Percentiles rank a stretch among this genome's conserved stretches.
Conservation (phyloP, 2,797 vertebrate genomes). For the Muraenolepis orangiensis region DNA sequence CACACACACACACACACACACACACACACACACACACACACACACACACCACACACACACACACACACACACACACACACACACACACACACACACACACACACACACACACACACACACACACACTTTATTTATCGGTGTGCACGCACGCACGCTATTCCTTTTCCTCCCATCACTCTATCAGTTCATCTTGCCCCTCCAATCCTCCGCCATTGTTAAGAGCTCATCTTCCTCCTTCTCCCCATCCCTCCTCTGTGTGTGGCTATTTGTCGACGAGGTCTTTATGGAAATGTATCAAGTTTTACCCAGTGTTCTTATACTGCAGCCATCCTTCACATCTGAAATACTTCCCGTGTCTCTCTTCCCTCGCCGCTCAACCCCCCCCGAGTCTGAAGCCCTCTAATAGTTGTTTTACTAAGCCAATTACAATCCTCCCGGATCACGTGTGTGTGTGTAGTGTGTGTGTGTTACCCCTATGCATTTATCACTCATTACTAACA, state of each 20-base stretch:
- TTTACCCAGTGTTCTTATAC: neutral
- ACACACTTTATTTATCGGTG: slow-evolving; percentile 26
- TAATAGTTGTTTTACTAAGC: slow-evolving; percentile 46
- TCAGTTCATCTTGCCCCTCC: neutral
- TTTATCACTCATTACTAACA: slow-evolving; percentile 59
- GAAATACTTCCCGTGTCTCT: neutral
- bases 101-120: slow-evolving; percentile 25
- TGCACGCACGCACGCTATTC: slow-evolving; percentile 20
- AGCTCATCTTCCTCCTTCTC: neutral
- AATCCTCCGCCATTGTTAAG: neutral
- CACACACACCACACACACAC: slow-evolving; percentile 7
- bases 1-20: slow-evolving; percentile 11
- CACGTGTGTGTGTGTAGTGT: neutral
- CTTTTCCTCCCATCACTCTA: slow-evolving; percentile 11
- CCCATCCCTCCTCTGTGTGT: neutral
- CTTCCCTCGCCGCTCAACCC: neutral
- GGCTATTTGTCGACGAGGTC: neutral
- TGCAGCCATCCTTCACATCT: neutral
- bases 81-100: slow-evolving; percentile 26
- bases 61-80: neutral
- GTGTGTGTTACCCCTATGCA: slow-evolving; percentile 18
- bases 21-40: slow-evolving; percentile 19
- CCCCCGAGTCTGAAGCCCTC: slow-evolving; percentile 29
- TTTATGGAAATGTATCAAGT: neutral
- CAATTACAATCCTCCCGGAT: slow-evolving; percentile 11